Conservation (phyloP, 1,140 invertebrate genomes). For the Subanguina moxae region DNA sequence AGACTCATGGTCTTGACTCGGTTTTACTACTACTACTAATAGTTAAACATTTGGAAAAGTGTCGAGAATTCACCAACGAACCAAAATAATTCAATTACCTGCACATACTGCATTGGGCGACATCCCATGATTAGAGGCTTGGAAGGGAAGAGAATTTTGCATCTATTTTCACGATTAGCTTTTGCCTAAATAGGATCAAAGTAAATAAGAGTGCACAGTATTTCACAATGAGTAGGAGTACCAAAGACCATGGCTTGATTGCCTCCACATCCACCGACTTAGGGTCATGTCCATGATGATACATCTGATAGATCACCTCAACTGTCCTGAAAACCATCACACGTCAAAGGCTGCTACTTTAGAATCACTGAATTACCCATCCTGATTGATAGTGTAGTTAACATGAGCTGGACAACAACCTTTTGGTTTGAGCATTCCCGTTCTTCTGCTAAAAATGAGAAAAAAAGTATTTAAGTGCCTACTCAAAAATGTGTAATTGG, state of each 20-base stretch:
- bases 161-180: slow-evolving; percentile 6
- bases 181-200: background rate
- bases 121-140: background rate
- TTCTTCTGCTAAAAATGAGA: background rate
- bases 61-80: too few species aligned
- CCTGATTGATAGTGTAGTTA: background rate
- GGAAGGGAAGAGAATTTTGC: background rate
- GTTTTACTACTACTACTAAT: too few species aligned
- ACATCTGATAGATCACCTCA: slow-evolving; percentile 1
- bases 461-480: too few species aligned
- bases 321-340: background rate
- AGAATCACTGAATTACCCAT: background rate
- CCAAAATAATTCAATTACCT: background rate
- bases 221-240: background rate
- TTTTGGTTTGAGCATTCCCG: background rate
- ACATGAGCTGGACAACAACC: slow-evolving; percentile 5
- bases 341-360: background rate
- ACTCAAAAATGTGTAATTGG: background rate
- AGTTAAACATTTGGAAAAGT: too few species aligned
- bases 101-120: slow-evolving; percentile 4
- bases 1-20: too few species aligned
- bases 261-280: background rate
- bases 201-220: background rate
- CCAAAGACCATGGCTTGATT: slow-evolving; percentile 4
- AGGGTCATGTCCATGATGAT: background rate